Conservation (phyloP, 1,140 invertebrate species). For the Formica selysi region DNA sequence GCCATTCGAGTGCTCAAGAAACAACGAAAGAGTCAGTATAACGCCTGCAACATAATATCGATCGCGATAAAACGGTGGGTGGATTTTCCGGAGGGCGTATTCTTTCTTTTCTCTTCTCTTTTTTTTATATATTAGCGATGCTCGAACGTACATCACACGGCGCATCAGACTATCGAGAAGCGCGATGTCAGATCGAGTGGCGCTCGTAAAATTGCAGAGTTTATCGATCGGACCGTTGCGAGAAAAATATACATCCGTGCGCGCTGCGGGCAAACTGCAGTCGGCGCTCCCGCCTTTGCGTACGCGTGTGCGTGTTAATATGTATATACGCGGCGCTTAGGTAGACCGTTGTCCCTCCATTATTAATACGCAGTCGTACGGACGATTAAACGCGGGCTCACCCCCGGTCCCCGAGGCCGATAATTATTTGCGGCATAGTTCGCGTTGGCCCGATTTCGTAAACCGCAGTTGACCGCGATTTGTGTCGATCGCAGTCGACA, state of each 20-base stretch:
- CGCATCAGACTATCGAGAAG: constrained; percentile 34
- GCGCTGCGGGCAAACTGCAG: constrained; percentile 62
- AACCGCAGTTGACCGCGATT: constrained; percentile 68
- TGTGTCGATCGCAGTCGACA: constrained; percentile 54
- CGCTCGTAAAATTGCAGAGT: constrained; percentile 60
- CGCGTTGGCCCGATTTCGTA: constrained; percentile 67
- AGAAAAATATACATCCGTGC: constrained; percentile 67
- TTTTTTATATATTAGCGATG: constrained; percentile 32
- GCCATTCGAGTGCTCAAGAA: background rate
- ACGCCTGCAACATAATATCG: constrained; percentile 34
- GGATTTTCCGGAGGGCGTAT: constrained; percentile 30
- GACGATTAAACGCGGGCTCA: constrained; percentile 73
- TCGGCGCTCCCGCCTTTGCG: constrained; percentile 36
- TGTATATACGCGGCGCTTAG: background rate
- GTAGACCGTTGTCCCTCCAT: constrained; percentile 61
- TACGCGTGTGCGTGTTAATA: background rate
- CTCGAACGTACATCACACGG: constrained; percentile 38
- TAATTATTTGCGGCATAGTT: constrained; percentile 77
- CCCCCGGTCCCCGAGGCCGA: constrained; percentile 39
- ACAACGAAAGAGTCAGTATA: background rate
- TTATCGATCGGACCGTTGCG: constrained; percentile 57
- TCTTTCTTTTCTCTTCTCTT: background rate
- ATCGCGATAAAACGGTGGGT: constrained; percentile 32
- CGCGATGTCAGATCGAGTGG: constrained; percentile 42
- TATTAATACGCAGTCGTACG: constrained; percentile 75